phyloP scores from a whole-genome alignment of 2,888 invertebrate species.

The Drosophila ustulata region DNA sequence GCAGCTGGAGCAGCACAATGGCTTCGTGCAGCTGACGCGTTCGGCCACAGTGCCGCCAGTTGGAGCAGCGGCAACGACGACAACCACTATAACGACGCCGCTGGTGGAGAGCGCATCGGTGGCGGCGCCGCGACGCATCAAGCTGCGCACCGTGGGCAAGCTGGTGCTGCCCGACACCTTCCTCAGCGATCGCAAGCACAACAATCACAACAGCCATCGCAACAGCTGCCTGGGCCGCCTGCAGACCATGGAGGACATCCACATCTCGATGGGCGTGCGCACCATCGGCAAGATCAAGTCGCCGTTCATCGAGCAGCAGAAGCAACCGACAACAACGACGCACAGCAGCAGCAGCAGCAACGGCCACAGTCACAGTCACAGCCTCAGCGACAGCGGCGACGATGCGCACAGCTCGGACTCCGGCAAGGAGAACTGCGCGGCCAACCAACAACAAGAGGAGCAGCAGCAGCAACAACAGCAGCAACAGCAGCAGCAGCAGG shows the following conservation, averaged over 20 bases:
- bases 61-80: constrained; percentile 16
- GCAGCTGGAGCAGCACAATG: constrained; percentile 14
- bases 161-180: constrained; percentile 81
- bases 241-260: constrained; percentile 56
- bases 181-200: constrained; percentile 75
- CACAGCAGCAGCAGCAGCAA: constrained; percentile 69
- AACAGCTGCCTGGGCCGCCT: constrained; percentile 44
- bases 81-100: not conserved
- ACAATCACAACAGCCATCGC: constrained; percentile 49
- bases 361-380: constrained; percentile 18
- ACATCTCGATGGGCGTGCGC: constrained; percentile 59
- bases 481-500: constrained; percentile 39
- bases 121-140: constrained; percentile 59
- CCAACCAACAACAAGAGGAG: constrained; percentile 45
- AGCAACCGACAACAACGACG: constrained; percentile 67
- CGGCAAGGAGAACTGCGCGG: constrained; percentile 83
- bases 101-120: constrained; percentile 12
- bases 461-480: constrained; percentile 31
- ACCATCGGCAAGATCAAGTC: constrained; percentile 84
- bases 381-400: constrained; percentile 46
- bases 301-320: constrained; percentile 82
- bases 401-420: constrained; percentile 77
- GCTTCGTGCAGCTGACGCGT: constrained; percentile 29
- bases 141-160: constrained; percentile 82
- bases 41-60: constrained; percentile 33